phyloP scores from a whole-genome alignment of 2,797 vertebrate genomes.

The Amphiprion clarkii region DNA sequence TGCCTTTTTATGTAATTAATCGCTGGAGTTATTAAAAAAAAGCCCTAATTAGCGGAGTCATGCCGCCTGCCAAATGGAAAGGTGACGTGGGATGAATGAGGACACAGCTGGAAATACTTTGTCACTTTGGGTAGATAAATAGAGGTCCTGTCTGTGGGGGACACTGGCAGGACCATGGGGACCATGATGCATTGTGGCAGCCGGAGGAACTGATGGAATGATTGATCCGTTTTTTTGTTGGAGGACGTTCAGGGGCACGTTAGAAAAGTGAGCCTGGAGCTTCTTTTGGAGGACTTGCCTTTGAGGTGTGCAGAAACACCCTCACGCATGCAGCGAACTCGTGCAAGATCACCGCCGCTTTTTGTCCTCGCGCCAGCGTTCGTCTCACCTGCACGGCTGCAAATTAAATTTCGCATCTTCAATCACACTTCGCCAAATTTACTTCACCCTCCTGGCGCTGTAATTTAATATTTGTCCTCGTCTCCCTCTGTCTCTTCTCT shows the following conservation, averaged over 20 bases:
- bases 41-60: conserved; percentile 56
- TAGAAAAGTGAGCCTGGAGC: conserved; percentile 27
- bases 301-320: conserved; percentile 6
- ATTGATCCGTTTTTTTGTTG: conserved; percentile 51
- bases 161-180: conserved; percentile 40
- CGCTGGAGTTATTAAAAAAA: conserved; percentile 51
- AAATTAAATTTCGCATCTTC: conserved; percentile 62
- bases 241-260: conserved; percentile 66
- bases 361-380: conserved; percentile 35
- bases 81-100: conserved; percentile 55
- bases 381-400: conserved; percentile 41
- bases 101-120: conserved; percentile 52
- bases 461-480: conserved; percentile 47
- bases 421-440: conserved; percentile 22
- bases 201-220: conserved; percentile 33
- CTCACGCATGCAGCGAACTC: neutral
- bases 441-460: conserved; percentile 42
- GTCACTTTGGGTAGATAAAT: conserved; percentile 37
- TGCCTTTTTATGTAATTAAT: conserved; percentile 62
- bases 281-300: conserved; percentile 20
- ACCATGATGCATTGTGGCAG: conserved; percentile 59
- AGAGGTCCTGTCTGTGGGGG: conserved; percentile 29
- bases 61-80: conserved; percentile 51
- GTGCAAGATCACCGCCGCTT: conserved; percentile 9
- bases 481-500: conserved; percentile 15